Evolutionary conservation across 2,113 vertebrate genomes (phyloP).

Genomic region (Crotalus viridis): DNA sequence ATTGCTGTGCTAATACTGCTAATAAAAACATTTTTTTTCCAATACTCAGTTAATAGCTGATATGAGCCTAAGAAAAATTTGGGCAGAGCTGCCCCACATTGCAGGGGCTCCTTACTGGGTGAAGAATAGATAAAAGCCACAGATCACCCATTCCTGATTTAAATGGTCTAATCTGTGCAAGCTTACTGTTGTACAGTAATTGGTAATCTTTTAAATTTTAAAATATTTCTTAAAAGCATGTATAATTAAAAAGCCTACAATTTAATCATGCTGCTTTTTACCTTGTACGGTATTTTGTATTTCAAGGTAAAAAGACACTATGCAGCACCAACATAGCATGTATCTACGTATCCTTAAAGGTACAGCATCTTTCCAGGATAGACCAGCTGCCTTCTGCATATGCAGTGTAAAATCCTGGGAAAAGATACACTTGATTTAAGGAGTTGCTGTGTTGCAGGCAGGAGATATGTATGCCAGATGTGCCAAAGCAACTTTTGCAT

Average conservation of each 20-base stretch:
- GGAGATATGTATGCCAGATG: neutral
- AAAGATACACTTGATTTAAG: neutral
- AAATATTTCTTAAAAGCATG: neutral
- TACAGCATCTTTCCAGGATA: neutral
- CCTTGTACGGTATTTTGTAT: neutral
- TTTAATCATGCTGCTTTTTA: neutral
- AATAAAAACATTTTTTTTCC: neutral
- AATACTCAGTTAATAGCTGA: neutral
- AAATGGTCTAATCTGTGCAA: neutral
- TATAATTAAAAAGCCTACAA: accelerated
- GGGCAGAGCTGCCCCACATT: neutral
- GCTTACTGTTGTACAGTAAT: neutral
- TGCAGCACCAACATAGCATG: neutral
- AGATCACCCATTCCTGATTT: neutral
- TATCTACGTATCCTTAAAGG: neutral
- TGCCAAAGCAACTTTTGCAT: no score
- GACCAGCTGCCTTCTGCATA: neutral
- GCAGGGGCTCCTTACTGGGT: neutral
- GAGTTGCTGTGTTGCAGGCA: neutral
- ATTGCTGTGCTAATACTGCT: neutral
- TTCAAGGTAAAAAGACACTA: neutral
- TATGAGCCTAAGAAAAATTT: neutral
- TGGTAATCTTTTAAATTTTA: neutral
- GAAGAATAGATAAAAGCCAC: neutral
- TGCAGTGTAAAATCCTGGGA: neutral